Conservation (phyloP, 2,888 invertebrate species). For the Hydroisotoma schaefferi region DNA sequence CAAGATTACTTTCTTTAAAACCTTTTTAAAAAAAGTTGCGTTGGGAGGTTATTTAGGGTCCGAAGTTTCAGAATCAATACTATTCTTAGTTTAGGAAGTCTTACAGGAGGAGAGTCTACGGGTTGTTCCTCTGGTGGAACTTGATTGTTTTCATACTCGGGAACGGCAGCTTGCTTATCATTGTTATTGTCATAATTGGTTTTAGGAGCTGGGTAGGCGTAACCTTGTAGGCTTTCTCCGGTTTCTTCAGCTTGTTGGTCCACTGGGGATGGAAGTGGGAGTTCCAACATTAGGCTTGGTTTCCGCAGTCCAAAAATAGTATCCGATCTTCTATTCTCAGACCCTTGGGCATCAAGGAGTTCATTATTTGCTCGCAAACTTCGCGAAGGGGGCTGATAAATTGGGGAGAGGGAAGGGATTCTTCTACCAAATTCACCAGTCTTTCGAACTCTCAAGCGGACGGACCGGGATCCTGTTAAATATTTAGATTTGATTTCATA, state of each 20-base stretch:
- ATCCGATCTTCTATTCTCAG: constrained; percentile 8
- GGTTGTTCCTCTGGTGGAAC: background rate
- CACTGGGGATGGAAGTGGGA: constrained; percentile 14
- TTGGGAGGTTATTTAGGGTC: no score
- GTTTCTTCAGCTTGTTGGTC: constrained; percentile 36
- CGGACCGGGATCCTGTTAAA: no score
- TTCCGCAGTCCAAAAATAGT: constrained; percentile 9
- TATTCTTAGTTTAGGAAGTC: no score
- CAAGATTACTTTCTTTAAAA: no score
- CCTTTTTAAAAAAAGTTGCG: no score
- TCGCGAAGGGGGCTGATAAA: constrained; percentile 18
- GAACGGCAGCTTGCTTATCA: constrained; percentile 15
- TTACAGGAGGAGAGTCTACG: constrained; percentile 6
- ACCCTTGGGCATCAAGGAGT: constrained; percentile 2
- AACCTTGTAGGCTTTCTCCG: constrained; percentile 22
- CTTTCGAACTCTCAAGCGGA: constrained; percentile 27
- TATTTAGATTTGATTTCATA: no score
- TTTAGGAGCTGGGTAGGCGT: constrained; percentile 26
- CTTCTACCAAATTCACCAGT: constrained; percentile 32
- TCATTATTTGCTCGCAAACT: constrained; percentile 22
- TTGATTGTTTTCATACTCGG: constrained; percentile 2
- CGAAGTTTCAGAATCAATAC: no score
- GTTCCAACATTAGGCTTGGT: constrained; percentile 20
- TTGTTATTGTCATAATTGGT: constrained; percentile 10
- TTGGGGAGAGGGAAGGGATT: constrained; percentile 7